Conservation (phyloP, 2,113 vertebrate genomes). For the Cephalophus harveyi region DNA sequence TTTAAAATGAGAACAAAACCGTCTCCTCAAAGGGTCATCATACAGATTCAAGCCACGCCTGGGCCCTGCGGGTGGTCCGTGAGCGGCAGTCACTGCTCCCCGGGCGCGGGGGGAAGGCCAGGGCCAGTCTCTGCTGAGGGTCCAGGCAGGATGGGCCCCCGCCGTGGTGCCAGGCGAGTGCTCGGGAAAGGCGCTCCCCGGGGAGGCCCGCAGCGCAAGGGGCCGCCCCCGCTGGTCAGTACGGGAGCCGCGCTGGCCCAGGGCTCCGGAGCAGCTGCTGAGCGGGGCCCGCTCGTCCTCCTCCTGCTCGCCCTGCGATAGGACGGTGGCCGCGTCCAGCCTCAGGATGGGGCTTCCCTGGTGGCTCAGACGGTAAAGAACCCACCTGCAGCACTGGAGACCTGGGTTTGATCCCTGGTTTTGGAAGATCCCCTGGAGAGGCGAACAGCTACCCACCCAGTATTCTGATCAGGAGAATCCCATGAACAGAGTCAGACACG, state of each 20-base stretch:
- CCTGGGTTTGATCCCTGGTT: background rate
- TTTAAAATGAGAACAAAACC: background rate
- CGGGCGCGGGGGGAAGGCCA: background rate
- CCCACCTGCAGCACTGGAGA: rapidly evolving
- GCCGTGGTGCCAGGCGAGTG: background rate
- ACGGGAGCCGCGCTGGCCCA: background rate
- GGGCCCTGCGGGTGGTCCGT: background rate
- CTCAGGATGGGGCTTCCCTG: background rate
- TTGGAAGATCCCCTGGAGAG: background rate
- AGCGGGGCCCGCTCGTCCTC: background rate
- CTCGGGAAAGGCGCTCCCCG: background rate
- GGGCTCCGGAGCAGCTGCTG: rapidly evolving
- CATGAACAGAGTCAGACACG: background rate
- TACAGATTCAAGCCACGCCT: background rate
- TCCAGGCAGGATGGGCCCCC: background rate
- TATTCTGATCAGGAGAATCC: background rate
- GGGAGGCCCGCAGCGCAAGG: background rate
- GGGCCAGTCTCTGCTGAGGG: background rate
- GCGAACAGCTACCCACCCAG: background rate
- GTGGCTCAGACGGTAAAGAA: background rate
- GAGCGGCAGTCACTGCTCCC: no score
- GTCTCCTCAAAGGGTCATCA: background rate
- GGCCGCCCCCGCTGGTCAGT: background rate
- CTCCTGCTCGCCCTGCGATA: background rate
- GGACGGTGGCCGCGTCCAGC: rapidly evolving